Base-by-base conservation (phyloP, 2,113 vertebrate genomes). In the Toxotes chatareus region DNA sequence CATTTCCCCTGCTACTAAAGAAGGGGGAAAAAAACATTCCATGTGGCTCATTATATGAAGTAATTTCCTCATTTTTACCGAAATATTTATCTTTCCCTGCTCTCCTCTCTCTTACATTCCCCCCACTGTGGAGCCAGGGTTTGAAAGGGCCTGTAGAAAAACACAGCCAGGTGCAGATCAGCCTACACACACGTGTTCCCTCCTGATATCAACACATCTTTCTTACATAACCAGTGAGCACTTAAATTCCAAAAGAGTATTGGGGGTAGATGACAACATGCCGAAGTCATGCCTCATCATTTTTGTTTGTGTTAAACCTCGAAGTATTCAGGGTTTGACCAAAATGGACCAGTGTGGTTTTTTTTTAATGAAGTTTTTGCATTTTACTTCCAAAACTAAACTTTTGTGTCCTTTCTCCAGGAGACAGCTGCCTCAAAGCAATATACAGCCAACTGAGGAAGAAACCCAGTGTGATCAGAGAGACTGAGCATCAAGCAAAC, bases 211-310 rank as follows among this genome's bases (percentile, higher is more conserved):
- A 34, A 60, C 6, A 59, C 23, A 63, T 19, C 55, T 53, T 57
- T 31, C 64, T 89, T 87, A 76, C 53, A 62, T 67, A 87, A 89
- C 19, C 59, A 31, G 27, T 13, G 40, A 8, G 32, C 38, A 74
- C 82, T 89, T 82, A 23, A 44, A 66, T 59, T 72, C 42, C 38
- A 7, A 19, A 31, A 62, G 36, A 59, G 72, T 19, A 59, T 21
- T 7, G 13, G 57, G 23, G 27, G 40, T 44, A 57, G 71, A 51
- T 83, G 68, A 53, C 47, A n/a, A 34, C 17, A 14, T 7, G 57
- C 27, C 73, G 47, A 62, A 46, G 74, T 68, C 62, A 61, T 57
- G 31, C 65, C 31, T 65, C 16, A 36, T 32, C 7, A 31, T 73
- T 62, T 67, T 63, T 38, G 74, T 84, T 83, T 56, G 53, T 56